These are phyloP conservation scores for Holothuria scabra DNA, from an alignment of 53 echinoderm and acorn worm genomes.

Conservation along the genomic window DNA sequence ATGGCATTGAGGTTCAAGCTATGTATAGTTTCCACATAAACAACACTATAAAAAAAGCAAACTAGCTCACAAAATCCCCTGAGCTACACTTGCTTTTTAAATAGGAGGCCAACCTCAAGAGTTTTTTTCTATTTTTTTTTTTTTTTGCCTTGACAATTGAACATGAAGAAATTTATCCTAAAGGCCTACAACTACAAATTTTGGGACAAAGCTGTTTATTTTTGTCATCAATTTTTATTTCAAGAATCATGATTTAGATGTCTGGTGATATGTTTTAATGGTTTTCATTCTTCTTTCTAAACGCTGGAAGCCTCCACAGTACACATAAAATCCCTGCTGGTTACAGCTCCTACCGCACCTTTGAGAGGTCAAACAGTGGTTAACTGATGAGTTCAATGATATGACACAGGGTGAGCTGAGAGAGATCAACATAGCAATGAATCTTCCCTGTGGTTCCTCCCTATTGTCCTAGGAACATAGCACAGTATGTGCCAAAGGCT, in stretches of 20 bases:
- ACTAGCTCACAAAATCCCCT: no score
- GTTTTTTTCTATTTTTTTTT: no score
- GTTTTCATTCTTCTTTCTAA: background rate
- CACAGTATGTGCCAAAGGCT: no score
- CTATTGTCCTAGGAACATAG: no score
- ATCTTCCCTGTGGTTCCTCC: background rate
- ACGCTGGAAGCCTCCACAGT: background rate
- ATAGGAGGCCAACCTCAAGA: no score
- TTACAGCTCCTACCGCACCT: background rate
- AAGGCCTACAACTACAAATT: no score
- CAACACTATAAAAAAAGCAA: no score
- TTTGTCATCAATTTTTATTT: slow-evolving; percentile 8
- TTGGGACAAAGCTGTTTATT: background rate
- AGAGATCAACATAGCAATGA: slow-evolving; percentile 8
- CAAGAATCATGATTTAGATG: slow-evolving; percentile 14
- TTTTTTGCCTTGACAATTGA: no score
- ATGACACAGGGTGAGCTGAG: background rate
- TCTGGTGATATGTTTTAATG: slow-evolving; percentile 10
- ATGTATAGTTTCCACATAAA: no score
- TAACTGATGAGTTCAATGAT: slow-evolving; percentile 16
- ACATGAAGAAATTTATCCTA: no score
- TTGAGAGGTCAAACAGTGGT: slow-evolving; percentile 12
- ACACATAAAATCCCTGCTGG: background rate
- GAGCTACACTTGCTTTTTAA: no score
- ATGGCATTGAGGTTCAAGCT: no score